Evolutionary conservation across 1,140 invertebrate species (phyloP), one percentile per base, ranked within the genome.

Genomic region (Brachionus asplanchnoidis): DNA sequence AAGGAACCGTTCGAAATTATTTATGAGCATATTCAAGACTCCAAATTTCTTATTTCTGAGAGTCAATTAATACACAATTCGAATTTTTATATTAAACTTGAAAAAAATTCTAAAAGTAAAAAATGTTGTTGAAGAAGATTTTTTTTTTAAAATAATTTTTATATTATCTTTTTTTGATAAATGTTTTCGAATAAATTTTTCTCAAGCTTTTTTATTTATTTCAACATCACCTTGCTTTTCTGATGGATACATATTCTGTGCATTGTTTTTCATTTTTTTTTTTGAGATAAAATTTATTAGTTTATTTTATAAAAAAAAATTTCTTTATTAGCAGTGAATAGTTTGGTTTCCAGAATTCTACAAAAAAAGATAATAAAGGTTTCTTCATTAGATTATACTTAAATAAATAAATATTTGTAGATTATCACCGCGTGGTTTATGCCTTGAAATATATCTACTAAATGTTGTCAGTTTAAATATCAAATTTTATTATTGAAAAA

Each of bases 1-100:
- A 77, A 77, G 50, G 73, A 77, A 50, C 73, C 73, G 12, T 77
- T 77, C 26, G 42, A 77, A 77, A 50, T 77, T 26, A 26, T 77
- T 23, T 26, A 26, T 40, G 68, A 73, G 9, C 68, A 73, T 40
- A n/a, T 73, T 1, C n/a, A 73, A 1, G 68, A 73, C 7, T 40
- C 32, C 1, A 73, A 73, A 73, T 73, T 42, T 42, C 14, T 73
- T 6, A 73, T 73, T 36, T 42, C 28, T 73, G 68, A 42, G 1
- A 73, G 68, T 73, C 28, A 40, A n/a, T 23, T 73, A 12, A n/a
- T 40, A 5, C 20, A 42, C 8, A 73, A 73, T 73, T 12, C 32
- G 7, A 42, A 42, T 73, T 20, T 73, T 42, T 17, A 73, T 14
- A 9, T 20, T 73, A 44, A 73, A 73, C 14, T 73, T 12, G 7